A percentile compares a stretch with the other conserved stretches of the same genome.
These are phyloP conservation scores for Herpailurus yagouaroundi DNA, from an alignment of 2,113 vertebrate genomes.

Conservation along the genomic window DNA sequence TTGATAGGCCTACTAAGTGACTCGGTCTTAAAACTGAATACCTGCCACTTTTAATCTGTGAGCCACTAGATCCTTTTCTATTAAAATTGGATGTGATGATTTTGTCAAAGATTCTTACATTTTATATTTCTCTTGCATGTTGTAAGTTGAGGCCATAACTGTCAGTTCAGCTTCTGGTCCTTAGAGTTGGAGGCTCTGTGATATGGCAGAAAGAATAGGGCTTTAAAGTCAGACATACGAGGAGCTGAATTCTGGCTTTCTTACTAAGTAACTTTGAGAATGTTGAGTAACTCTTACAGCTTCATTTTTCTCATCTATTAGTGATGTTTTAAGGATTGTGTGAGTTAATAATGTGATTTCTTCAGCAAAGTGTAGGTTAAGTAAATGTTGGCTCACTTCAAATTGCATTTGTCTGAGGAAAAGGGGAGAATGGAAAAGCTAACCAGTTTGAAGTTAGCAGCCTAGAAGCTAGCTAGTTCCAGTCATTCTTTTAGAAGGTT, in stretches of 20 bases:
- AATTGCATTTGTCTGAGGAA: slow-evolving; percentile 6
- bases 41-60: not conserved
- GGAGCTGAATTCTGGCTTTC: not conserved
- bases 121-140: not conserved
- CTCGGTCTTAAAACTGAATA: not conserved
- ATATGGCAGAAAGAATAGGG: not conserved
- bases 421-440: not conserved
- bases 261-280: not conserved
- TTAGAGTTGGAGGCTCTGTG: not conserved
- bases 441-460: not conserved
- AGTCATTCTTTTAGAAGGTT: not conserved
- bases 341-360: not conserved
- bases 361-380: not conserved
- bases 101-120: not conserved
- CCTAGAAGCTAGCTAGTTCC: not conserved
- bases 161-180: not conserved
- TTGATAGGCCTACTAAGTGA: not conserved
- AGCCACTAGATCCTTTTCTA: not conserved
- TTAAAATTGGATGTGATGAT: not conserved
- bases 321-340: not conserved
- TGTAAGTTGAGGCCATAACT: not conserved
- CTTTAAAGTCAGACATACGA: not conserved
- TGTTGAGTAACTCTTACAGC: not conserved
- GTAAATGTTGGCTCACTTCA: not conserved
- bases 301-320: not conserved